phyloP scores from a whole-genome alignment of 2,888 invertebrate species.

The Scaptomyza flava region DNA sequence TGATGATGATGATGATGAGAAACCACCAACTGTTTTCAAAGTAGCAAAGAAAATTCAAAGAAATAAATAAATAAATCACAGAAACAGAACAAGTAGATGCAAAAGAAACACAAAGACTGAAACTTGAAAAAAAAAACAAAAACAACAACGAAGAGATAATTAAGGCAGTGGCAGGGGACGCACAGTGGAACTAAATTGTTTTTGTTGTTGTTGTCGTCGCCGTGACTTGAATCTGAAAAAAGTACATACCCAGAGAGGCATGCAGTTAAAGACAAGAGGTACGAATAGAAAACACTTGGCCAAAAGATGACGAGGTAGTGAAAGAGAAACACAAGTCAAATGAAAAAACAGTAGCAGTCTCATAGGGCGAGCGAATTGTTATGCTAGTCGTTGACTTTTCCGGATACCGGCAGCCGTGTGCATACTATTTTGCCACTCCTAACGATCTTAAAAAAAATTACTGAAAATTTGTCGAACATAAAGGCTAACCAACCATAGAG shows the following conservation, averaged over 20 bases:
- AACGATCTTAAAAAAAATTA: slow-evolving; percentile 78
- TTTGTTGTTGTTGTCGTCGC: slow-evolving; percentile 42
- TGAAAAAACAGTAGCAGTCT: slow-evolving; percentile 71
- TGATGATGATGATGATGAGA: slow-evolving; percentile 26
- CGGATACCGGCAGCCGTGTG: slow-evolving; percentile 48
- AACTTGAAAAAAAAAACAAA: slow-evolving; percentile 13
- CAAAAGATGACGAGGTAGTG: slow-evolving; percentile 8
- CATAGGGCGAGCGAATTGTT: slow-evolving; percentile 81
- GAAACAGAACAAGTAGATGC: slow-evolving; percentile 26
- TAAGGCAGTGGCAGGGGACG: slow-evolving; percentile 63
- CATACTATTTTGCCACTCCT: slow-evolving; percentile 74
- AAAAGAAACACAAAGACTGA: slow-evolving; percentile 28
- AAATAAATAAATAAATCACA: slow-evolving; percentile 25
- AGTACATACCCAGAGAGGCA: slow-evolving; percentile 15
- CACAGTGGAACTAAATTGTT: slow-evolving; percentile 77
- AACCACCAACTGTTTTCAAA: slow-evolving; percentile 60
- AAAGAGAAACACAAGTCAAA: slow-evolving; percentile 16
- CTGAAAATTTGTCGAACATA: slow-evolving; percentile 67
- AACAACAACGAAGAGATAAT: slow-evolving; percentile 56
- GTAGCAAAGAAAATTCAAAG: slow-evolving; percentile 51
- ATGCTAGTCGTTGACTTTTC: slow-evolving; percentile 74
- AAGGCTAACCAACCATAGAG: slow-evolving; percentile 41
- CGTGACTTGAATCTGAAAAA: slow-evolving; percentile 35
- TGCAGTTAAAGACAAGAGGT: slow-evolving; percentile 17
- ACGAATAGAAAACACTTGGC: slow-evolving; percentile 19